Evolutionary conservation across 2,888 invertebrate genomes (phyloP), one percentile per base, ranked within the genome.

Genomic region (Dorcus parallelipipedus): DNA sequence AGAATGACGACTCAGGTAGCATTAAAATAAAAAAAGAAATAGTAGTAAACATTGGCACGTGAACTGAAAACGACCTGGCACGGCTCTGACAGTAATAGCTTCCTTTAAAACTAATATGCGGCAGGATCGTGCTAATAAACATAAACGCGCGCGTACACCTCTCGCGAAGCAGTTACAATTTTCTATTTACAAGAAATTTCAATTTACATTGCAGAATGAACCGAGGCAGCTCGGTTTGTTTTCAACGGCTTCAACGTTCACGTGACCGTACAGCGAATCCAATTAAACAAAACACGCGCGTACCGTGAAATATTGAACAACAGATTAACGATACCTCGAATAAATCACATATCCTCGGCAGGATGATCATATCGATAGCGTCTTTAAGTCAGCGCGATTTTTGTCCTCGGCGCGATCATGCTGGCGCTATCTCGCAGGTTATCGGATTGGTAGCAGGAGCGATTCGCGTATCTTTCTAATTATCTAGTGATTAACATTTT

Each of bases 401-500:
- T 45, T 45, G 23, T 45, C 45, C 45, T 17, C 23, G 9, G n/a
- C 45, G 45, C 20, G 23, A 45, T 45, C 45, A 45, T 45, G 45
- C 23, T 23, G 45, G 45, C 45, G 23, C 45, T 20, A 45, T 45
- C 45, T 17, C 17, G 45, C 45, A 10, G 45, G 9, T 45, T 45
- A 45, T 45, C 9, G 20, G 45, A 45, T 45, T 45, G 45, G 45
- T 42, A 42, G 42, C 10, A 20, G 23, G 45, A 17, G 23, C 45
- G 17, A 23, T 23, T 45, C 20, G 20, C 45, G 45, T 45, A 45
- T 45, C 45, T 45, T 45, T 45, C 45, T 45, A 45, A 45, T 45
- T 45, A 45, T 45, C 45, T 45, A 20, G 45, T 45, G 45, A 45
- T 45, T 45, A 45, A 45, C n/a, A 45, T 45, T 45, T 45, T 45